Evolutionary conservation across 2,797 vertebrate species (phyloP).

Genomic region (Nyctibius grandis): DNA sequence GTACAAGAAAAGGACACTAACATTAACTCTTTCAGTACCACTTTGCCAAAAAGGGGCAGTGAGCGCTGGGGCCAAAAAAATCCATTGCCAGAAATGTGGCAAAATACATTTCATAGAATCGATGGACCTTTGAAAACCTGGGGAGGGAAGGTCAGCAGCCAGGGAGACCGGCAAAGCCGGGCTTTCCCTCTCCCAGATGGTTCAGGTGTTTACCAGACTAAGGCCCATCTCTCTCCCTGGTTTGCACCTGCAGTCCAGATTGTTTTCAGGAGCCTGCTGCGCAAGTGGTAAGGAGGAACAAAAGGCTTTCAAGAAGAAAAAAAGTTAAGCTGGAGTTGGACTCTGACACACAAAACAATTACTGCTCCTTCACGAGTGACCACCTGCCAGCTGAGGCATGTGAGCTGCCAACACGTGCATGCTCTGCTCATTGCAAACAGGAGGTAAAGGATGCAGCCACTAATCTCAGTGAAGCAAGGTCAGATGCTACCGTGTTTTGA

Average conservation of each 20-base stretch:
- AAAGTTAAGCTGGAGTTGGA: not conserved
- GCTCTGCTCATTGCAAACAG: not conserved
- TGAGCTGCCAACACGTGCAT: not conserved
- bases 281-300: not conserved
- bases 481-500: not conserved
- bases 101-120: not conserved
- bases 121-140: not conserved
- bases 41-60: not conserved
- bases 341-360: not conserved
- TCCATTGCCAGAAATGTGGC: not conserved
- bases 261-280: not conserved
- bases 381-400: not conserved
- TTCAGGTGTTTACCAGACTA: not conserved
- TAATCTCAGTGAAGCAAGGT: not conserved
- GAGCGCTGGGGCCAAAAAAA: not conserved
- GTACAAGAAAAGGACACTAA: not conserved
- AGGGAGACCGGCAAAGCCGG: not conserved
- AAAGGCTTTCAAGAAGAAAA: not conserved
- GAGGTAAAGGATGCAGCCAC: not conserved
- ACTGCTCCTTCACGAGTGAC: not conserved
- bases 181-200: not conserved
- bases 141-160: not conserved
- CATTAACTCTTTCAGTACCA: not conserved
- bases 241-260: not conserved
- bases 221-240: not conserved